Conservation (phyloP, 2,888 invertebrate genomes). For the Habrosyne pyritoides region DNA sequence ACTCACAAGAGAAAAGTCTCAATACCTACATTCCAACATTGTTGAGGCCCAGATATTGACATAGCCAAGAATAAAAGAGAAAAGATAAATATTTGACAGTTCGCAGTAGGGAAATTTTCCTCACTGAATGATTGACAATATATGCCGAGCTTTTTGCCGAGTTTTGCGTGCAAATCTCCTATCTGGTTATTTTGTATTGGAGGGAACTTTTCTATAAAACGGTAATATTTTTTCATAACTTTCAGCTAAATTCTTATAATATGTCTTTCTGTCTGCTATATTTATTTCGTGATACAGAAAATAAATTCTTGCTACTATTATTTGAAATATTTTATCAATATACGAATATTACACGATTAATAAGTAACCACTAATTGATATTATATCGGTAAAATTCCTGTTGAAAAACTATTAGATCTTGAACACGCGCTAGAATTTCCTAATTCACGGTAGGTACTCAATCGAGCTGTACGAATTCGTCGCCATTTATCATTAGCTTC, state of each 20-base stretch:
- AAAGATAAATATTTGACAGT: constrained; percentile 69
- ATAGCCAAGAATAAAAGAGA: constrained; percentile 56
- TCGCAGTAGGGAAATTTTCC: constrained; percentile 55
- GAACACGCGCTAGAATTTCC: constrained; percentile 48
- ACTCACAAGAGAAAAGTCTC: constrained; percentile 53
- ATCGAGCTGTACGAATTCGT: constrained; percentile 68
- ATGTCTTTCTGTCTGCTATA: constrained; percentile 10
- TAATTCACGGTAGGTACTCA: constrained; percentile 67
- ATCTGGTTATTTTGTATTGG: constrained; percentile 41
- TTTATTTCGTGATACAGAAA: background rate
- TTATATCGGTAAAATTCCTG: too few relatives aligned
- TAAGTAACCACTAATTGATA: too few relatives aligned
- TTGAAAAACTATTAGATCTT: too few relatives aligned
- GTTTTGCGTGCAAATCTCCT: constrained; percentile 45
- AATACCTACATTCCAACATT: constrained; percentile 60
- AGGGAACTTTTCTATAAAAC: constrained; percentile 34
- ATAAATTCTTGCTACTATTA: too few relatives aligned
- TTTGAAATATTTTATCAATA: too few relatives aligned
- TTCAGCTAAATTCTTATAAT: constrained; percentile 22
- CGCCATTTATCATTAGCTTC: constrained; percentile 81
- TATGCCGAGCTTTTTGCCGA: constrained; percentile 46
- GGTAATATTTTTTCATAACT: constrained; percentile 30
- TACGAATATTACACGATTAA: too few relatives aligned
- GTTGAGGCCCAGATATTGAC: constrained; percentile 58
- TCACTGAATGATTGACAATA: constrained; percentile 62